Conservation (phyloP, 1,140 invertebrate genomes). For the Lepidostoma basale region DNA sequence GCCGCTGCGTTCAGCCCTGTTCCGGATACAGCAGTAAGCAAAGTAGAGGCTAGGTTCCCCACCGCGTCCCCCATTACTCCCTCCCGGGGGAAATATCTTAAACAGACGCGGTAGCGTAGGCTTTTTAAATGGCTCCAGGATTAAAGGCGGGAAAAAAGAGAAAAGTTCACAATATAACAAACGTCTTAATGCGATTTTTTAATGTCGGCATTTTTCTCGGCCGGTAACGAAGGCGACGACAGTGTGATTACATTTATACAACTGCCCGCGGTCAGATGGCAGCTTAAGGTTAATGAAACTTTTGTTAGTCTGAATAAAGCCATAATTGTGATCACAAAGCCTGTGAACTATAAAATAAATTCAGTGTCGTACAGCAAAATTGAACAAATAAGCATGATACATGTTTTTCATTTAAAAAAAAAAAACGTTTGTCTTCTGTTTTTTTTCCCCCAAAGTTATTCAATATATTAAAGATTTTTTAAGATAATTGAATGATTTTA, state of each 20-base stretch:
- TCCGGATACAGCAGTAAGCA: neutral
- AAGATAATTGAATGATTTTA: no score
- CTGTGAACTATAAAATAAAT: no score
- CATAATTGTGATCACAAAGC: no score
- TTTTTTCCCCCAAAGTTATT: no score
- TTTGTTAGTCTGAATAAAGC: no score
- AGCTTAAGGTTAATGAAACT: constrained; percentile 22
- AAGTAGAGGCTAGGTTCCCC: constrained; percentile 1
- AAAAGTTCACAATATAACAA: constrained; percentile 30
- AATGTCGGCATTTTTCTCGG: constrained; percentile 12
- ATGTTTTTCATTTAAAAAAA: no score
- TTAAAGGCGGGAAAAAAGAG: constrained; percentile 17
- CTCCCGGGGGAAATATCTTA: constrained; percentile 42
- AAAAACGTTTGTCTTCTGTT: no score
- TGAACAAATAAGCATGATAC: no score
- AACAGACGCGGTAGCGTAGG: constrained; percentile 32
- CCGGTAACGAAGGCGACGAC: neutral
- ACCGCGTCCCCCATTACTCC: constrained; percentile 41
- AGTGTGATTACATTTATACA: constrained; percentile 19
- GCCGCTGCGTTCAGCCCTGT: no score
- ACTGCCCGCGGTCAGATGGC: constrained; percentile 3
- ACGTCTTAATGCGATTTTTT: constrained; percentile 32
- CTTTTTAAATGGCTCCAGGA: constrained; percentile 40
- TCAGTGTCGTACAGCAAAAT: no score
- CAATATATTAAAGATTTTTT: no score